Evolutionary conservation across 1,140 invertebrate species (phyloP).

Genomic region (Polyergus mexicanus): DNA sequence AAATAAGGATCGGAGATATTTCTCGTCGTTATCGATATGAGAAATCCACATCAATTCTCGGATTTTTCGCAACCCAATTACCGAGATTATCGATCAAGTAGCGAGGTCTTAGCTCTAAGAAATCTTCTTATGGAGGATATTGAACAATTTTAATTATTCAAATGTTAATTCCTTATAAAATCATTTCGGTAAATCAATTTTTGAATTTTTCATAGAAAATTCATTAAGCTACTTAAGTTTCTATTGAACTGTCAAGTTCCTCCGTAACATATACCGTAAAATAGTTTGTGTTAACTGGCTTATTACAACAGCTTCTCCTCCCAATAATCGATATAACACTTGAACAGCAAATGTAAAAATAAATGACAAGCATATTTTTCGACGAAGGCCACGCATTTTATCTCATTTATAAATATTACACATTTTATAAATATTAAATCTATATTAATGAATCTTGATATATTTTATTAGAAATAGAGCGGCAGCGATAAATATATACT

Average conservation of each 20-base stretch:
- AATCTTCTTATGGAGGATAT: constrained; percentile 10
- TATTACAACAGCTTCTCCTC: background rate
- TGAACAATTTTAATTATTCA: constrained; percentile 19
- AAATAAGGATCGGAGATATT: constrained; percentile 45
- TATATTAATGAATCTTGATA: too few species aligned
- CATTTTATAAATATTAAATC: background rate
- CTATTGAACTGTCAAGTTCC: constrained; percentile 6
- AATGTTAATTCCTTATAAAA: constrained; percentile 17
- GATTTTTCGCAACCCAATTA: constrained; percentile 11
- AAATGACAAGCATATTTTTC: background rate
- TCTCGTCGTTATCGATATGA: constrained; percentile 44
- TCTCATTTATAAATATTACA: background rate
- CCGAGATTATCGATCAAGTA: background rate
- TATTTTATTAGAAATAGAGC: background rate
- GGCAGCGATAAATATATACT: constrained; percentile 1
- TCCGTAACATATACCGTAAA: background rate
- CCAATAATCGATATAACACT: background rate
- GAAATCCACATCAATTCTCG: background rate
- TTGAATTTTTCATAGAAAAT: background rate
- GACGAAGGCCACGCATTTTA: background rate
- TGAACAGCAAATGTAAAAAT: background rate
- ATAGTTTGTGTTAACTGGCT: background rate
- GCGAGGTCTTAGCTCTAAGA: background rate
- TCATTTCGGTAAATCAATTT: constrained; percentile 9
- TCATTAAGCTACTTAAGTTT: constrained; percentile 30